A percentile compares a stretch with the other conserved stretches of the same genome.
Evolutionary conservation across 2,888 invertebrate species (phyloP).

Genomic region (Lysandra coridon): DNA sequence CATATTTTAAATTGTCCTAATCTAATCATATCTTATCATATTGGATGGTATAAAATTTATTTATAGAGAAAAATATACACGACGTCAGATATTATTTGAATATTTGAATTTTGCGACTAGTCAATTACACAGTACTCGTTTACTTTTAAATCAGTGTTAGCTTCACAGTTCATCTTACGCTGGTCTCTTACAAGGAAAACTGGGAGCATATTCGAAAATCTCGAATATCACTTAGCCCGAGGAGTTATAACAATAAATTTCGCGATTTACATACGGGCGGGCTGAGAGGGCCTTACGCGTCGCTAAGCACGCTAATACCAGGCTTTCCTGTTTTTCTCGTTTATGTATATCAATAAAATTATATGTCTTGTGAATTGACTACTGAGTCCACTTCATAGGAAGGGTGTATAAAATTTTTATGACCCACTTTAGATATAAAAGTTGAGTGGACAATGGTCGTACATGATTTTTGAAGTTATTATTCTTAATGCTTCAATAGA

Average conservation of each 20-base stretch:
- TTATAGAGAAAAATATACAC: too few relatives aligned
- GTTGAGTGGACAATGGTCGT: neutral
- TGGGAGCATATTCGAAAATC: conserved; percentile 66
- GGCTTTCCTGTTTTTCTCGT: conserved; percentile 51
- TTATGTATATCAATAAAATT: conserved; percentile 38
- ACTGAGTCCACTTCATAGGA: neutral
- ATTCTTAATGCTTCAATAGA: too few relatives aligned
- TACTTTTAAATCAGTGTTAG: neutral
- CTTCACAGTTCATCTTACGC: conserved; percentile 29
- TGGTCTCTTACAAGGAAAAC: conserved; percentile 55
- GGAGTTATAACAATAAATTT: conserved; percentile 75
- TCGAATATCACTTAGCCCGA: conserved; percentile 75
- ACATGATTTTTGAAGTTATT: neutral
- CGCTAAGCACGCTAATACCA: conserved; percentile 63
- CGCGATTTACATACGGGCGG: conserved; percentile 68
- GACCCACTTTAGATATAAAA: neutral
- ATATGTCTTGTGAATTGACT: conserved; percentile 31
- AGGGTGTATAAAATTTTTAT: neutral
- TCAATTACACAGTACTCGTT: too few relatives aligned
- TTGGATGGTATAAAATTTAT: too few relatives aligned
- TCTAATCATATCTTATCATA: too few relatives aligned
- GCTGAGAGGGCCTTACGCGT: conserved; percentile 63
- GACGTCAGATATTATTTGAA: too few relatives aligned
- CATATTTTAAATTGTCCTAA: too few relatives aligned
- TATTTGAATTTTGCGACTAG: too few relatives aligned